A percentile compares a stretch with the other conserved stretches of the same genome.
phyloP scores from a whole-genome alignment of 2,888 invertebrate genomes.

The Calameuta filiformis region DNA sequence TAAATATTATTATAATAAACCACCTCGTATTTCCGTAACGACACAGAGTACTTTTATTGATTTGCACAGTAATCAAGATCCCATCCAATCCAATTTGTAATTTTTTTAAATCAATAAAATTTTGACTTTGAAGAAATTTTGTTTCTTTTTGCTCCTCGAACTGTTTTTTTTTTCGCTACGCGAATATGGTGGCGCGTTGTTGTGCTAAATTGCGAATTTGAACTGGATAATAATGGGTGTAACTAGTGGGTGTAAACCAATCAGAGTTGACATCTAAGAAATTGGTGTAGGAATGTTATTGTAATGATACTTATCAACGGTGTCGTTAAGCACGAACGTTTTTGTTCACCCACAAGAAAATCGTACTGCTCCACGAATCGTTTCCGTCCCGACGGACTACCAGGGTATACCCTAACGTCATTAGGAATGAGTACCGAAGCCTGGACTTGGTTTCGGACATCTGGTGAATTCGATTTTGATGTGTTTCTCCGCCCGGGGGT shows the following conservation, averaged over 20 bases:
- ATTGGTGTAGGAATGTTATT: not conserved
- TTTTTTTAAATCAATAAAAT: not conserved
- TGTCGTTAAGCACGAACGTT: not conserved
- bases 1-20: constrained; percentile 66
- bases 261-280: not conserved
- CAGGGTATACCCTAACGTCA: constrained; percentile 43
- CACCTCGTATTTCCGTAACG: constrained; percentile 65
- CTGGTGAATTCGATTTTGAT: constrained; percentile 66
- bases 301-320: not conserved
- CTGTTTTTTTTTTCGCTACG: not conserved
- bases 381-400: not conserved
- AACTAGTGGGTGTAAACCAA: not conserved
- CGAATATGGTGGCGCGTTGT: not conserved
- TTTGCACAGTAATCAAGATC: not conserved
- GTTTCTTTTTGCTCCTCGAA: not conserved
- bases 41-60: not conserved
- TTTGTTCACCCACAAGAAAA: not conserved
- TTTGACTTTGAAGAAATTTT: not conserved
- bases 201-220: not conserved
- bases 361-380: constrained; percentile 6
- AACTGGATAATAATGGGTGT: not conserved
- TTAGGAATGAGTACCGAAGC: constrained; percentile 37
- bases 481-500: constrained; percentile 60
- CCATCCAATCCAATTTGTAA: not conserved
- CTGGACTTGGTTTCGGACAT: constrained; percentile 58